Conservation (phyloP, 2,888 invertebrate species). For the Petrolisthes cinctipes region DNA sequence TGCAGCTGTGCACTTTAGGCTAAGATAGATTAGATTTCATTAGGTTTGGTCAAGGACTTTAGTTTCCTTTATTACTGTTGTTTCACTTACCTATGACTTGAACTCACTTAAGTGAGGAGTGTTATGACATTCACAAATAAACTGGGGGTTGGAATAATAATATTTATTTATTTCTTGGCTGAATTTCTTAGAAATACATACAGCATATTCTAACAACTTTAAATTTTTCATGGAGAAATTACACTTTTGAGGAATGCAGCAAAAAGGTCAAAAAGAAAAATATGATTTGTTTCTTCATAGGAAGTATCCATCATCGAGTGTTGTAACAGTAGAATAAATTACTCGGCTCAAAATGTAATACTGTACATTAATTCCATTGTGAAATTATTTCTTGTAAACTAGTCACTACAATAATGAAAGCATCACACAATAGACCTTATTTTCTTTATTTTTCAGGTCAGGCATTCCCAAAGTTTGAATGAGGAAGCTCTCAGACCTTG, state of each 20-base stretch:
- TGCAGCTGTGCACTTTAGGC: not conserved
- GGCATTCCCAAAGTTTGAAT: slow-evolving; percentile 18
- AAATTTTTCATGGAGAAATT: not conserved
- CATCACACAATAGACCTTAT: not conserved
- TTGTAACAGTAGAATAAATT: not conserved
- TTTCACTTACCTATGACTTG: too few species aligned
- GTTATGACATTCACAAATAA: too few species aligned
- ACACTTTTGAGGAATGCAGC: not conserved
- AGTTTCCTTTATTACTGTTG: not conserved
- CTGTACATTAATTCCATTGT: too few species aligned
- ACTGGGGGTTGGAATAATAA: not conserved
- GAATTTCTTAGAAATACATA: not conserved
- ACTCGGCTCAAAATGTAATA: too few species aligned
- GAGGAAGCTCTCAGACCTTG: slow-evolving; percentile 12
- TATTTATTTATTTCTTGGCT: not conserved
- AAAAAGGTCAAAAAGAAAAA: not conserved
- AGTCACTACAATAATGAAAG: too few species aligned
- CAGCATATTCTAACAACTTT: not conserved
- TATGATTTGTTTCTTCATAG: not conserved
- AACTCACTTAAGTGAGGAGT: too few species aligned
- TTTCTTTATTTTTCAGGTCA: slow-evolving; percentile 17
- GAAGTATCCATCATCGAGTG: not conserved
- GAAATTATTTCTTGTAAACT: too few species aligned
- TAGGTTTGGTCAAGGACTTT: not conserved
- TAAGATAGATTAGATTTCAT: not conserved